Evolutionary conservation across 1,140 invertebrate genomes (phyloP).

Genomic region (Atta texana): DNA sequence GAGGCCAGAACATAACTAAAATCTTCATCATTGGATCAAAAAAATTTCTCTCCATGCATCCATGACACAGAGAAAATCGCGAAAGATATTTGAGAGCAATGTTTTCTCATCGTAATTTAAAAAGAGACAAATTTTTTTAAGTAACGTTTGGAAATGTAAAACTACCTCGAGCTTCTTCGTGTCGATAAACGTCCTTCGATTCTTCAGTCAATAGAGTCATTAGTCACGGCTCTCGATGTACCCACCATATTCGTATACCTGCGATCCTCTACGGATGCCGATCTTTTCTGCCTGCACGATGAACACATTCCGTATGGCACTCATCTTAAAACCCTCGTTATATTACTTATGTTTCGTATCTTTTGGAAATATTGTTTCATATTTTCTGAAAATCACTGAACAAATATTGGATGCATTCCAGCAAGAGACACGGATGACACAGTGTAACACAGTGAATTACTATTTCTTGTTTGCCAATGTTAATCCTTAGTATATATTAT

Average conservation of each 20-base stretch:
- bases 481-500: no score
- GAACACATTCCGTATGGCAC: constrained; percentile 62
- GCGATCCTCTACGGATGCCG: constrained; percentile 43
- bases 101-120: neutral
- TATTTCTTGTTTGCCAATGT: no score
- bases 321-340: constrained; percentile 39
- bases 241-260: constrained; percentile 78
- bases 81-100: neutral
- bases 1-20: constrained; percentile 72
- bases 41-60: neutral
- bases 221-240: constrained; percentile 78
- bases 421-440: no score
- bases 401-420: neutral
- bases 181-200: constrained; percentile 76
- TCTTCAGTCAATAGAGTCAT: constrained; percentile 80
- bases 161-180: constrained; percentile 67
- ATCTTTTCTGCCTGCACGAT: constrained; percentile 47
- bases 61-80: neutral
- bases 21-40: constrained; percentile 72
- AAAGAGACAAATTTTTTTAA: constrained; percentile 26
- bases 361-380: constrained; percentile 40
- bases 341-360: constrained; percentile 17
- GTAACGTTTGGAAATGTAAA: neutral
- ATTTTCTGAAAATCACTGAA: neutral
- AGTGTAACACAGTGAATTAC: no score